phyloP scores from a whole-genome alignment of 2,888 invertebrate species.

The Phortica magna region DNA sequence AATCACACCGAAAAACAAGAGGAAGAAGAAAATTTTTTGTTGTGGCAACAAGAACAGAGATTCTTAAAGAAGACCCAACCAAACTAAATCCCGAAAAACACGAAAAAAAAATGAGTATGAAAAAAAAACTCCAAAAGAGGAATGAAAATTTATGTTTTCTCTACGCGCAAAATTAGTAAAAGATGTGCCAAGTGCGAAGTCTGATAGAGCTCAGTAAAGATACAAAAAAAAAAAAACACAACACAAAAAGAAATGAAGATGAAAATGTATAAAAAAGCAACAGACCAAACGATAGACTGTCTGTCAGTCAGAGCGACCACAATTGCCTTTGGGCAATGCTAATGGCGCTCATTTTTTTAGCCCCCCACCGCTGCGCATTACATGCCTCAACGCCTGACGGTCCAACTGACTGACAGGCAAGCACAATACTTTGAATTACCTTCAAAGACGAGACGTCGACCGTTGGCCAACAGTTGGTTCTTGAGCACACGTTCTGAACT shows the following conservation, averaged over 20 bases:
- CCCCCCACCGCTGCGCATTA: background rate
- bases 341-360: background rate
- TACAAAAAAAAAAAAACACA: background rate
- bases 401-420: background rate
- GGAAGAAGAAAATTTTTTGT: background rate
- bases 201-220: background rate
- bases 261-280: background rate
- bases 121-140: slow-evolving; percentile 21
- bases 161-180: slow-evolving; percentile 38
- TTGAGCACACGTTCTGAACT: background rate
- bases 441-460: background rate
- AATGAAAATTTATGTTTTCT: slow-evolving; percentile 37
- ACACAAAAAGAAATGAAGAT: background rate
- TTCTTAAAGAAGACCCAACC: background rate
- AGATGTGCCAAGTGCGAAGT: slow-evolving; percentile 9
- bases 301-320: background rate
- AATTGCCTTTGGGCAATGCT: slow-evolving; percentile 6
- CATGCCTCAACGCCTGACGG: background rate
- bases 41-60: background rate
- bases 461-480: background rate
- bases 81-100: slow-evolving; percentile 1
- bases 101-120: slow-evolving; percentile 1
- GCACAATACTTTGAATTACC: background rate
- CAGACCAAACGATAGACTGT: background rate
- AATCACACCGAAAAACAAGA: background rate